phyloP scores from a whole-genome alignment of 1,140 invertebrate genomes.

The Ctenoplectra terminalis region DNA sequence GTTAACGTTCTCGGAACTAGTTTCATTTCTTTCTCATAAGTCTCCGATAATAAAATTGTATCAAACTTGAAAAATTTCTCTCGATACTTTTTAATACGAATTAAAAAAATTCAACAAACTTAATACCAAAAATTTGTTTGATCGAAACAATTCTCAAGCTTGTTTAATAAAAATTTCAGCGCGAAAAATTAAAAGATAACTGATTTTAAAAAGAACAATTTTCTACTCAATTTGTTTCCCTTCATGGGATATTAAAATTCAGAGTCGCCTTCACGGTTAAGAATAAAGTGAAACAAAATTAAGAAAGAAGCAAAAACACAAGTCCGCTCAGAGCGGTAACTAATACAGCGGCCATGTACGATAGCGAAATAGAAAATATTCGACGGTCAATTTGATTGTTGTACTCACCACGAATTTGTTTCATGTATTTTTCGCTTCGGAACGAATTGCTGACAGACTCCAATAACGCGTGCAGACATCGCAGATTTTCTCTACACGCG shows the following conservation, averaged over 20 bases:
- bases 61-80: too few relatives aligned
- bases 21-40: background rate
- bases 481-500: conserved; percentile 89
- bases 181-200: background rate
- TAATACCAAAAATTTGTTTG: too few relatives aligned
- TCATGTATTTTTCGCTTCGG: conserved; percentile 77
- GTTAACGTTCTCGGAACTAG: too few relatives aligned
- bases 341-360: conserved; percentile 65
- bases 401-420: conserved; percentile 81
- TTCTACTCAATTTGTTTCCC: background rate
- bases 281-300: background rate
- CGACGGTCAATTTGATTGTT: conserved; percentile 46
- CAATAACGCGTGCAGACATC: conserved; percentile 86
- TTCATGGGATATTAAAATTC: background rate
- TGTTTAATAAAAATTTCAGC: background rate
- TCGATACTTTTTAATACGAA: too few relatives aligned
- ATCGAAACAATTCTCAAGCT: too few relatives aligned
- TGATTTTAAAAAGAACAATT: background rate
- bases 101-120: too few relatives aligned
- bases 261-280: background rate
- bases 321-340: conserved; percentile 67
- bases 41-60: too few relatives aligned
- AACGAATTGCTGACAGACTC: conserved; percentile 79
- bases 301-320: conserved; percentile 58
- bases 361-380: conserved; percentile 45